Conservation (phyloP, 2,888 invertebrate species). For the Agonum fuliginosum region DNA sequence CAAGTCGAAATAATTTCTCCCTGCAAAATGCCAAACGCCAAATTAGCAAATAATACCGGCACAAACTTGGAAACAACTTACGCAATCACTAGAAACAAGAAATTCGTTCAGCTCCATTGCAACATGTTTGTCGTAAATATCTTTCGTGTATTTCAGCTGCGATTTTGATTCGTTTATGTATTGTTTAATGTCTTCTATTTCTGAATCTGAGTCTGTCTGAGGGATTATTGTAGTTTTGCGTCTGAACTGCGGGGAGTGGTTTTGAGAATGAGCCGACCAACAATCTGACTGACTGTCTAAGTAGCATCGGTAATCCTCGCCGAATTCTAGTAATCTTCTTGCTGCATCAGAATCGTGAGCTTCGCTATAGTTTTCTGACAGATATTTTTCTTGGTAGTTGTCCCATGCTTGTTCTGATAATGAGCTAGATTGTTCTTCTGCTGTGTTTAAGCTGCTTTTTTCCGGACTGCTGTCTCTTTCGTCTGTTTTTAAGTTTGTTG, state of each 20-base stretch:
- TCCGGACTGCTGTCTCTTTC: slow-evolving; percentile 70
- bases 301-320: slow-evolving; percentile 92
- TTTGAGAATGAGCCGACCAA: slow-evolving; percentile 85
- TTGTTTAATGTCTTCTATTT: slow-evolving; percentile 69
- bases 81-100: slow-evolving; percentile 69
- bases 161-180: slow-evolving; percentile 69
- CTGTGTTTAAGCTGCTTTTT: slow-evolving; percentile 78
- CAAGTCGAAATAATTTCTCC: slow-evolving; percentile 90
- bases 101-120: slow-evolving; percentile 68
- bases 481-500: slow-evolving; percentile 70
- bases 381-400: slow-evolving; percentile 94
- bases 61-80: slow-evolving; percentile 66
- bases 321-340: slow-evolving; percentile 87
- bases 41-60: slow-evolving; percentile 29
- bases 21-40: slow-evolving; percentile 73
- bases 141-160: slow-evolving; percentile 68
- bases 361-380: slow-evolving; percentile 93
- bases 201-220: slow-evolving; percentile 69
- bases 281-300: slow-evolving; percentile 93
- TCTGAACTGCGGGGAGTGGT: slow-evolving; percentile 73
- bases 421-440: slow-evolving; percentile 86
- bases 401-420: slow-evolving; percentile 97
- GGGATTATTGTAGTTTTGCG: slow-evolving; percentile 64
- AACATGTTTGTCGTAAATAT: slow-evolving; percentile 69
- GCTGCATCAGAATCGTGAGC: slow-evolving; percentile 90